phyloP scores from a whole-genome alignment of 2,797 vertebrate species.

The Acestrorhynchus altus region DNA sequence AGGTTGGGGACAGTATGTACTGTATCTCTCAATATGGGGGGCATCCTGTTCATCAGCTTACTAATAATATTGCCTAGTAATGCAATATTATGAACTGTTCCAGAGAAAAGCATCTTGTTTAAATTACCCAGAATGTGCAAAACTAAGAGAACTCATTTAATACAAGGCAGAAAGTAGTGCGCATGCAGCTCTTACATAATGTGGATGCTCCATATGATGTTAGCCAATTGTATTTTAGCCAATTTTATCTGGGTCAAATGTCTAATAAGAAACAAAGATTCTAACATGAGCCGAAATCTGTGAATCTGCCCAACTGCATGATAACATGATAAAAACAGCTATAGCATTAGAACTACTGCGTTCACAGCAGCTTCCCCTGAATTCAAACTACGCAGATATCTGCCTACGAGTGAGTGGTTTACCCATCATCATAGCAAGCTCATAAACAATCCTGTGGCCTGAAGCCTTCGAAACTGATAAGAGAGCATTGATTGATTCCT shows the following conservation, averaged over 20 bases:
- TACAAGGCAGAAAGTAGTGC: neutral
- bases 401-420: neutral
- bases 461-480: slow-evolving; percentile 24
- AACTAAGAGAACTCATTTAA: neutral
- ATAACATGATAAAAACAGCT: neutral
- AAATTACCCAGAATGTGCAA: neutral
- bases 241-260: slow-evolving; percentile 2
- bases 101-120: slow-evolving; percentile 4
- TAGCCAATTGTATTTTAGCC: neutral
- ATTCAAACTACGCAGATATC: slow-evolving; percentile 17
- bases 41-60: no score
- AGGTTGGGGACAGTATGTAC: no score
- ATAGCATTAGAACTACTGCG: neutral
- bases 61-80: no score
- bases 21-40: no score
- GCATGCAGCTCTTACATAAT: neutral
- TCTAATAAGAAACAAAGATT: neutral
- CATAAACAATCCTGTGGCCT: slow-evolving; percentile 28
- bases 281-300: neutral
- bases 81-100: slow-evolving; percentile 5
- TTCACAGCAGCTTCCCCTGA: neutral
- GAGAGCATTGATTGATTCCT: slow-evolving; percentile 28
- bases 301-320: neutral
- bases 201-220: neutral
- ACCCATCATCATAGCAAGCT: slow-evolving; percentile 16